Base-by-base conservation (phyloP, 2,113 vertebrate species). In the Lepisosteus oculatus region DNA sequence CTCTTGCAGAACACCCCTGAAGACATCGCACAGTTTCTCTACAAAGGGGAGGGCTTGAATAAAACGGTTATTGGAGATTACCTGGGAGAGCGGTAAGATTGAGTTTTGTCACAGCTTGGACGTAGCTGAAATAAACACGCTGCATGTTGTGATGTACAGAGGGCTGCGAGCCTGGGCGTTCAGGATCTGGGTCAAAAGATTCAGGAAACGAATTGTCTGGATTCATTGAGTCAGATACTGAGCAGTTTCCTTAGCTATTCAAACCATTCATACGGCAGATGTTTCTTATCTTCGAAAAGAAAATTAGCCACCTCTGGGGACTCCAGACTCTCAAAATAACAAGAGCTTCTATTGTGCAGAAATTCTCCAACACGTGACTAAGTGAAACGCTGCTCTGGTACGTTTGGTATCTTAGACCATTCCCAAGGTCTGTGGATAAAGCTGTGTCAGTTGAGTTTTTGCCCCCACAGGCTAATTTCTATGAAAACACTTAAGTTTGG, bases 61-160 rank as follows among this genome's bases (percentile, higher is more conserved):
- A 99, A 99, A 90, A 99, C 97, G 0, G 95, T 95, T 76, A 99
- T 99, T 7, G 97, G 97, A 72, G 97, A 99, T 92, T 99, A 99
- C 86, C 91, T 99, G 69, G 97, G 97, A 15, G 97, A 99, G 87
- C 92, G 97, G 97, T 97, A 87, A 89, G 86, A 65, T 59, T 51
- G 72, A 73, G 66, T 29, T 43, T 59, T 17, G 15, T 17, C 29
- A 29, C 29, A 29, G 29, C 29, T 29, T 29, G 29, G 29, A 29
- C 29, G 29, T 29, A 29, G 29, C 2, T 29, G 29, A 29, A 29
- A 1, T 29, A 29, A 29, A 29, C 29, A 29, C 29, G 29, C 2
- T 29, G 29, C 29, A 2, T 29, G 29, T 29, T 29, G 29, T 29
- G 29, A 29, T 29, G 29, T 29, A 29, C 29, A 29, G 1, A 1